phyloP scores from a whole-genome alignment of 2,797 vertebrate genomes.

The Hemibagrus guttatus region DNA sequence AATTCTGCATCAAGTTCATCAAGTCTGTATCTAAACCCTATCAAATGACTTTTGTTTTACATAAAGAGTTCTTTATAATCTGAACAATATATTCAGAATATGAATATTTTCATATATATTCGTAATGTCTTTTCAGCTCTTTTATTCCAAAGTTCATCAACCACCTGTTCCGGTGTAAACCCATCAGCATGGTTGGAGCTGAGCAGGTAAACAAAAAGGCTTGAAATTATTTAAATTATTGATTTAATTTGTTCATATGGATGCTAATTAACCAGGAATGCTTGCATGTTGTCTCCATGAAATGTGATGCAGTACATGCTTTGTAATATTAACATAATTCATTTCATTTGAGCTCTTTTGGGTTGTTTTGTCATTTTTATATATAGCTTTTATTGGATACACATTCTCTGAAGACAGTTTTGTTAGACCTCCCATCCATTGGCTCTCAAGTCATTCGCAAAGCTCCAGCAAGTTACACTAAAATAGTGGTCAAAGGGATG shows the following conservation, averaged over 20 bases:
- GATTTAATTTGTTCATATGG: neutral
- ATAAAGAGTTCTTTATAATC: neutral
- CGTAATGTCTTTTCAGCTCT: conserved; percentile 74
- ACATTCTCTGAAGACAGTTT: conserved; percentile 95
- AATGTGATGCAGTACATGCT: neutral
- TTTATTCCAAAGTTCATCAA: conserved; percentile 99
- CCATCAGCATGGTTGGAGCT: conserved; percentile 98
- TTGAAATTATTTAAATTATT: neutral
- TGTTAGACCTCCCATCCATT: conserved; percentile 95
- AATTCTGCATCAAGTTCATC: conserved; percentile 99
- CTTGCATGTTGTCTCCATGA: neutral
- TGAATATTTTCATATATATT: neutral
- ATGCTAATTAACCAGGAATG: neutral
- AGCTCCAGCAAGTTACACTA: conserved; percentile 97
- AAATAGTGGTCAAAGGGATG: conserved; percentile 99
- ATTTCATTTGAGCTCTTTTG: neutral
- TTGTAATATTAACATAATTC: neutral
- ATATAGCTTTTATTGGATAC: conserved; percentile 92
- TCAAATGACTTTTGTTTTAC: conserved; percentile 19
- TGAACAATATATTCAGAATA: neutral
- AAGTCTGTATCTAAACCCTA: conserved; percentile 79
- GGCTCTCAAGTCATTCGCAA: conserved; percentile 97
- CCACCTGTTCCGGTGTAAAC: conserved; percentile 98
- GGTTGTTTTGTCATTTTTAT: neutral
- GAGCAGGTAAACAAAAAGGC: conserved; percentile 86